Conservation (phyloP, 92 coral and sea anemone species). For the Metridium senile region DNA sequence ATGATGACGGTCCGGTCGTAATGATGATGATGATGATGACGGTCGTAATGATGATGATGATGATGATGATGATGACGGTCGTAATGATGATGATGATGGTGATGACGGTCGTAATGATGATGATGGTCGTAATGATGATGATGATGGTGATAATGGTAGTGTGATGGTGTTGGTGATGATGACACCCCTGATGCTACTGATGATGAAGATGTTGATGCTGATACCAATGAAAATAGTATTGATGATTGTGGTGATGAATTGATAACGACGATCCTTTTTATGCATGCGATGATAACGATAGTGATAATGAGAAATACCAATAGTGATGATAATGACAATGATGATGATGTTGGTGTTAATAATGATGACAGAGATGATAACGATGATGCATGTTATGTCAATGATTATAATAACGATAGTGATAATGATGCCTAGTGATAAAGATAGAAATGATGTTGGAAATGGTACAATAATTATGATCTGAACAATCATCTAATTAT, state of each 20-base stretch:
- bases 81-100: neutral
- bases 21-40: neutral
- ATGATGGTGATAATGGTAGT: no score
- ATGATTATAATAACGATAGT: neutral
- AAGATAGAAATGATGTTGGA: neutral
- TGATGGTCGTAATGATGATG: neutral
- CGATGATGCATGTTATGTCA: neutral
- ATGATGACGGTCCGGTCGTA: neutral
- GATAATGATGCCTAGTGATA: neutral
- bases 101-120: neutral
- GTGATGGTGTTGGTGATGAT: neutral
- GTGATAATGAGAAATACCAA: no score
- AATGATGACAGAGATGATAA: neutral
- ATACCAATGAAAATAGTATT: neutral
- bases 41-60: neutral
- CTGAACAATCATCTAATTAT: no score
- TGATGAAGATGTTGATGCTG: neutral
- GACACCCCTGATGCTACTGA: neutral
- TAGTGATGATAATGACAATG: neutral
- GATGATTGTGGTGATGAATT: neutral
- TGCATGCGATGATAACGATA: neutral
- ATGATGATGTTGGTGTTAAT: constrained; percentile 7
- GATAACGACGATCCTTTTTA: neutral
- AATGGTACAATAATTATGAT: no score
- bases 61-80: neutral